These are phyloP conservation scores for Drosophila jambulina DNA, from an alignment of 1,140 invertebrate species.

Conservation along the genomic window DNA sequence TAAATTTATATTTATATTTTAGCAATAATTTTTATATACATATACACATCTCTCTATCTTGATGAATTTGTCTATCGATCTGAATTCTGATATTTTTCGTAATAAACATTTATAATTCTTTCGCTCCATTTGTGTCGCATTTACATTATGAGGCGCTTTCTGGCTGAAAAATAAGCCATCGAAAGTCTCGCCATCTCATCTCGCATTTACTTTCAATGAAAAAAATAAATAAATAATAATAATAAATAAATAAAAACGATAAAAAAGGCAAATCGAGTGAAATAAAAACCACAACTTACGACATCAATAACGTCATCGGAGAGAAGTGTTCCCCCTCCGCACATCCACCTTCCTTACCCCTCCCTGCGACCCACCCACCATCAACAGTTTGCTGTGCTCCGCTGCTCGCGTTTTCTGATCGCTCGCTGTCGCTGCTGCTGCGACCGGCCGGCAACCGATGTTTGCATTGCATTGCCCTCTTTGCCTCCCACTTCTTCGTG, in stretches of 20 bases:
- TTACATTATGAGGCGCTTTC: not conserved
- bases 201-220: constrained; percentile 52
- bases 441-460: constrained; percentile 71
- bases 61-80: not conserved
- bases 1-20: too few relatives aligned
- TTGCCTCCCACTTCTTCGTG: constrained; percentile 20
- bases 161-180: not conserved
- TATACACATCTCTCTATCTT: not conserved
- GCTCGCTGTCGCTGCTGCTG: constrained; percentile 24
- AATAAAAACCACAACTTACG: constrained; percentile 59
- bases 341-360: not conserved
- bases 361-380: not conserved
- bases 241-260: not conserved
- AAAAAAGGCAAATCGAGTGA: not conserved
- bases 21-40: too few relatives aligned
- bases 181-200: constrained; percentile 10
- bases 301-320: constrained; percentile 73
- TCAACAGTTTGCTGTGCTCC: constrained; percentile 31
- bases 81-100: too few relatives aligned
- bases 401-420: constrained; percentile 13
- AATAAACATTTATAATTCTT: not conserved
- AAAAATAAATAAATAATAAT: not conserved
- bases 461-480: constrained; percentile 32
- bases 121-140: not conserved
- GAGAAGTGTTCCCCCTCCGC: constrained; percentile 8